Conservation (phyloP, 2,113 vertebrate species). For the Xiphophorus couchianus region DNA sequence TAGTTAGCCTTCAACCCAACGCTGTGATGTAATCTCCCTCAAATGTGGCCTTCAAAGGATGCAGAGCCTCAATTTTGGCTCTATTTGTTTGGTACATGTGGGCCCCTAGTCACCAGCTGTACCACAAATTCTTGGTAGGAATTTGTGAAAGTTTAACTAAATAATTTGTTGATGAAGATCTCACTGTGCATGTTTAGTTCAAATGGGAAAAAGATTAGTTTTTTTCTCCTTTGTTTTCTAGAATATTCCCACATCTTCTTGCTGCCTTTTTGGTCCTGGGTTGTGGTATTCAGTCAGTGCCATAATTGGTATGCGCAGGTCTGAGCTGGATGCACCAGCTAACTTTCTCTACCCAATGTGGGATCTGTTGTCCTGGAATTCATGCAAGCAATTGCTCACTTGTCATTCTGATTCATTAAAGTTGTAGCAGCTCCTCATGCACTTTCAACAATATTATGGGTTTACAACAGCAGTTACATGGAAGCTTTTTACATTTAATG, state of each 20-base stretch:
- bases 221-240: neutral
- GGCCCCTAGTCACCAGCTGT: too few species aligned
- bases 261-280: constrained; percentile 1
- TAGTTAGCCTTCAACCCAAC: too few species aligned
- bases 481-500: constrained; percentile 13
- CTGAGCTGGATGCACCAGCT: constrained; percentile 34
- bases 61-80: too few species aligned
- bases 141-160: too few species aligned
- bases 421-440: neutral
- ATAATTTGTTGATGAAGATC: too few species aligned
- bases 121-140: too few species aligned
- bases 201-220: too few species aligned
- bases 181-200: too few species aligned
- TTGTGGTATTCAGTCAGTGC: constrained; percentile 11
- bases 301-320: constrained; percentile 48
- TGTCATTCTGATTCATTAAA: constrained; percentile 21
- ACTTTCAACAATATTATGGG: constrained; percentile 14
- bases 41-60: too few species aligned
- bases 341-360: constrained; percentile 12
- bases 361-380: neutral
- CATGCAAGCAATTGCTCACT: constrained; percentile 18
- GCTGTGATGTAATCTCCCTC: too few species aligned
- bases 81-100: too few species aligned
- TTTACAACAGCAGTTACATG: constrained; percentile 13
- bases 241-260: neutral